Conservation (phyloP, 1,140 invertebrate species). For the Drosophila nigrodunni region DNA sequence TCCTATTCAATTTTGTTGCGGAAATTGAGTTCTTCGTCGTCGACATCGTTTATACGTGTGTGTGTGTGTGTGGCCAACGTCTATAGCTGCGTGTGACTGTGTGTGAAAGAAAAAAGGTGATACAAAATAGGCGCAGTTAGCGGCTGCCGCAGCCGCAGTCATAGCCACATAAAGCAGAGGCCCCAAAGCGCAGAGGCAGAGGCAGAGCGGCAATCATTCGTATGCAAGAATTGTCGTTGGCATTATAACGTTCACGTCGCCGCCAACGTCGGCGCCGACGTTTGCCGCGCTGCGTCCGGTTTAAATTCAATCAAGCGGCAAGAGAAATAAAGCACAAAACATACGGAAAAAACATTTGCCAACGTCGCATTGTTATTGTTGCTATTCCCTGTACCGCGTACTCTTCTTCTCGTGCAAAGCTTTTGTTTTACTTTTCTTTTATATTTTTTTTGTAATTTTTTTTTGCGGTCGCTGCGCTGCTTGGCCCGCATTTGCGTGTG, state of each 20-base stretch:
- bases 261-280: slow-evolving; percentile 30
- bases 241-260: slow-evolving; percentile 33
- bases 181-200: slow-evolving; percentile 22
- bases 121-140: slow-evolving; percentile 53
- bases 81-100: slow-evolving; percentile 33
- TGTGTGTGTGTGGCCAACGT: slow-evolving; percentile 23
- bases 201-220: slow-evolving; percentile 31
- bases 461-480: slow-evolving; percentile 10
- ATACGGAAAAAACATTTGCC: slow-evolving; percentile 31
- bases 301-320: slow-evolving; percentile 78
- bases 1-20: slow-evolving; percentile 46
- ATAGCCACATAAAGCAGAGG: slow-evolving; percentile 13
- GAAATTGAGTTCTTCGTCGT: slow-evolving; percentile 42
- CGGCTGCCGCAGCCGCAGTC: slow-evolving; percentile 26
- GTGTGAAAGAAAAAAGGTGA: slow-evolving; percentile 56
- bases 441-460: slow-evolving; percentile 4
- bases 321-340: slow-evolving; percentile 44
- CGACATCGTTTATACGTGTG: slow-evolving; percentile 19
- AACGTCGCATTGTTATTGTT: slow-evolving; percentile 38
- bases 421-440: slow-evolving; percentile 18
- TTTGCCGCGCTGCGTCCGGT: slow-evolving; percentile 57
- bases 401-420: background rate
- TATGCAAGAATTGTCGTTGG: slow-evolving; percentile 64
- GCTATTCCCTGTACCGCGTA: slow-evolving; percentile 1
- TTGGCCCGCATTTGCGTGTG: slow-evolving; percentile 12